Base-by-base conservation (phyloP, 2,113 vertebrate genomes). In the Theropithecus gelada region DNA sequence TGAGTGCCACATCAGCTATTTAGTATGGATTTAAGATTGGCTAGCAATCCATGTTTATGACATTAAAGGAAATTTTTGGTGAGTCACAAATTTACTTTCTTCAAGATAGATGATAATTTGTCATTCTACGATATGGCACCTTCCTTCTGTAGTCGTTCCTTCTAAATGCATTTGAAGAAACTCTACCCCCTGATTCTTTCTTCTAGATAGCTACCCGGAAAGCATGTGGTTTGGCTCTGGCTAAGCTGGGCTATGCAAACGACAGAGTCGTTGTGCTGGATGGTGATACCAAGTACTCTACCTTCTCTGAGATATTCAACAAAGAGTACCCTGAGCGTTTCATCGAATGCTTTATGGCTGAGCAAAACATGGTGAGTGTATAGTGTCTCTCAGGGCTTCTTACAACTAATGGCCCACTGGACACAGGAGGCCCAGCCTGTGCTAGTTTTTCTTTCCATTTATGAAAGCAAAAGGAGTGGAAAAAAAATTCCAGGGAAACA, bases 271-370 rank as follows among this genome's bases (percentile, higher is more conserved):
- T 99, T 27, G 99, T 99, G 6, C 98, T 99, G 6, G 99, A 99
- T 84, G 98, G 99, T n/a, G 99, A 99, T 97, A 99, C 99, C 43
- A 99, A 99, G 93, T 99, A 99, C 96, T 99, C 99, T 1, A 99
- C 99, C 16, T 99, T 99, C 93, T 98, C 99, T 0, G 99, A 99
- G 2, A 98, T 98, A 38, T 99, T 99, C 97, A 99, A 98, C 97
- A 99, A 99, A 68, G 98, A 99, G 8, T 98, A 99, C 88, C 99
- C 99, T 4, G 99, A 99, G 1, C 99, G 99, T 45, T 99, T 98
- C 96, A 98, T 99, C 1, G 99, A 99, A 95, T 99, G 99, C 81
- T 99, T 99, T 93, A 99, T 99, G 35, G 99, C 99, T 22, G 99
- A 99, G 84, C 99, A 99, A 98, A 99, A 99, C 95, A 99, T 99